Conservation (phyloP, 2,113 vertebrate genomes). For the Tenebrosternarchus preto region DNA sequence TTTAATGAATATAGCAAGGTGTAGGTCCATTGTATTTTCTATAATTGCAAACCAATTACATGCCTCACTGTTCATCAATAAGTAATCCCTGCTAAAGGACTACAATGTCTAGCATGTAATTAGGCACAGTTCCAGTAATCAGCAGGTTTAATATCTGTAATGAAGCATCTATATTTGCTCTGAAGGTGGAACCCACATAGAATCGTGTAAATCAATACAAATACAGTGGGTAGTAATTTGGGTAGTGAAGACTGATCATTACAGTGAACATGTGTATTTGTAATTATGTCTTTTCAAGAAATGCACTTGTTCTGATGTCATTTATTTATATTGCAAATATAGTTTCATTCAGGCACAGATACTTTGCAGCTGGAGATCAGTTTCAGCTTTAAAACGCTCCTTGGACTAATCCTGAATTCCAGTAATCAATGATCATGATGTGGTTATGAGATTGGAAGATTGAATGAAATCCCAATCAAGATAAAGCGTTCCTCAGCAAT, state of each 20-base stretch:
- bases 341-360: background rate
- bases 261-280: background rate
- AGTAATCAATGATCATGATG: background rate
- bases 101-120: slow-evolving; percentile 24
- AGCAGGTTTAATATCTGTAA: slow-evolving; percentile 30
- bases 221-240: background rate
- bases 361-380: background rate
- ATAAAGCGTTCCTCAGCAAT: slow-evolving; percentile 31
- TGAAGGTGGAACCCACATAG: background rate
- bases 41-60: slow-evolving; percentile 34
- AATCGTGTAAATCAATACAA: background rate
- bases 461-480: slow-evolving; percentile 3
- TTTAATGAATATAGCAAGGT: slow-evolving; percentile 40
- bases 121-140: slow-evolving; percentile 30
- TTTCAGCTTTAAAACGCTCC: background rate
- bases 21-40: slow-evolving; percentile 35
- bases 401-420: slow-evolving; percentile 2
- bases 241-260: background rate
- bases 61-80: slow-evolving; percentile 40
- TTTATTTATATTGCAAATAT: background rate
- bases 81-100: slow-evolving; percentile 25
- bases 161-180: slow-evolving; percentile 18
- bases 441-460: slow-evolving; percentile 2
- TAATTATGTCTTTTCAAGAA: background rate
- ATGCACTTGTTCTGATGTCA: background rate